phyloP scores from a whole-genome alignment of 2,113 vertebrate genomes.

The Perccottus glenii region DNA sequence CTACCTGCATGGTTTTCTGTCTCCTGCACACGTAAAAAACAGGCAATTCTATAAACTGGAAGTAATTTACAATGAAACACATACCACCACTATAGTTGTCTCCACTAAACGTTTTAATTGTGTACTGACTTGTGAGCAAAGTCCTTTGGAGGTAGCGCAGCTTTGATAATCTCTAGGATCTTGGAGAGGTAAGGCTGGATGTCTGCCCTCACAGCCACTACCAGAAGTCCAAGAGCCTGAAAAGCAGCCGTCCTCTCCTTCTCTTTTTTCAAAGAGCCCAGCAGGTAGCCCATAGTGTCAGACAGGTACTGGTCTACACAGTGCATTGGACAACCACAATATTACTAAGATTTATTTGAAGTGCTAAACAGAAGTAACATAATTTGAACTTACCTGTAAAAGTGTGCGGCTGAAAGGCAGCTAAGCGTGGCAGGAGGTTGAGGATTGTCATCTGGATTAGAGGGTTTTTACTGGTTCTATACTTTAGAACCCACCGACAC shows the following conservation, averaged over 20 bases:
- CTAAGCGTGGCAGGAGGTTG: conserved; percentile 91
- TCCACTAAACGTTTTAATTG: background rate
- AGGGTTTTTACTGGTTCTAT: conserved; percentile 93
- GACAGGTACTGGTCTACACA: conserved; percentile 91
- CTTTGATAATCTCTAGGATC: conserved; percentile 96
- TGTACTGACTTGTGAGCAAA: conserved; percentile 94
- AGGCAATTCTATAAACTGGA: background rate
- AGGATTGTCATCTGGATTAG: conserved; percentile 98
- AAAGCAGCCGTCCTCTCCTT: conserved; percentile 95
- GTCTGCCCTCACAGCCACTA: conserved; percentile 91
- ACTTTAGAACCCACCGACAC: conserved; percentile 97
- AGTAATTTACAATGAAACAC: too few relatives aligned
- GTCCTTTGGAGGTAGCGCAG: conserved; percentile 95
- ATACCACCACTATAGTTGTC: background rate
- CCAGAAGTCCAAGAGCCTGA: conserved; percentile 94
- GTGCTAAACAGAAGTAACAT: background rate
- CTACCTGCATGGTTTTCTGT: conserved; percentile 96
- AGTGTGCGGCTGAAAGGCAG: conserved; percentile 91
- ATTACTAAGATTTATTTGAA: too few relatives aligned
- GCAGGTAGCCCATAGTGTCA: conserved; percentile 95
- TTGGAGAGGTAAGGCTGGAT: conserved; percentile 93
- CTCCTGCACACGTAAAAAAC: conserved; percentile 78
- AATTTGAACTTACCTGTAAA: conserved; percentile 86
- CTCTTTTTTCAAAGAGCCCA: conserved; percentile 95
- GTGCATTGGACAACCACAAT: conserved; percentile 2